A percentile compares a stretch with the other conserved stretches of the same genome.
These are phyloP conservation scores for Chanos chanos DNA, from an alignment of 2,797 vertebrate species.

Conservation along the genomic window DNA sequence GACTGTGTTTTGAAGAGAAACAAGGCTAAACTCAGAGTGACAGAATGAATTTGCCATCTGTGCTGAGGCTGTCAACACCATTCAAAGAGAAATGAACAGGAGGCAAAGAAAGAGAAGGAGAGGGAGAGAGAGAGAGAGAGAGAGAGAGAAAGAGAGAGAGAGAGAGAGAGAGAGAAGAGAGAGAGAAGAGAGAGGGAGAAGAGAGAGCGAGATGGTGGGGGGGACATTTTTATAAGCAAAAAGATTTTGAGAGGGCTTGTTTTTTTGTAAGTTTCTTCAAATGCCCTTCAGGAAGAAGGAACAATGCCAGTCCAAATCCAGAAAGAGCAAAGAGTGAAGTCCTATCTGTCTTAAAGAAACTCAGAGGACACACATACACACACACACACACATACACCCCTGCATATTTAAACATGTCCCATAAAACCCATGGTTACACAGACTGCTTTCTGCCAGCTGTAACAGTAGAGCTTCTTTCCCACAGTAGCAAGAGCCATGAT, in stretches of 20 bases:
- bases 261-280: background rate
- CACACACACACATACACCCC: slow-evolving; percentile 19
- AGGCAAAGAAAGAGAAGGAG: background rate
- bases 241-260: background rate
- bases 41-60: slow-evolving; percentile 39
- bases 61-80: slow-evolving; percentile 28
- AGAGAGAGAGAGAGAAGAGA: background rate
- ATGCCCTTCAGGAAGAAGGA: slow-evolving; percentile 12
- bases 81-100: background rate
- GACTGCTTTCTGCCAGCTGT: slow-evolving; percentile 35
- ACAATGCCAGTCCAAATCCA: slow-evolving; percentile 1
- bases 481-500: background rate
- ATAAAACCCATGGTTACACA: slow-evolving; percentile 37
- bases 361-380: background rate
- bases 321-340: slow-evolving; percentile 2
- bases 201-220: background rate
- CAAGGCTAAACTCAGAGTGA: slow-evolving; percentile 14
- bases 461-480: slow-evolving; percentile 12
- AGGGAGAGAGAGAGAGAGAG: background rate
- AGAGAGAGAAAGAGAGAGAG: background rate
- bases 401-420: slow-evolving; percentile 16
- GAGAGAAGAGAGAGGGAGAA: background rate
- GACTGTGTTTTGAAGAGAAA: background rate
- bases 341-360: background rate
- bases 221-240: too few relatives aligned